A percentile compares a stretch with the other conserved stretches of the same genome.
Conservation (phyloP, 2,113 vertebrate species). For the Leptobrachium ailaonicum region DNA sequence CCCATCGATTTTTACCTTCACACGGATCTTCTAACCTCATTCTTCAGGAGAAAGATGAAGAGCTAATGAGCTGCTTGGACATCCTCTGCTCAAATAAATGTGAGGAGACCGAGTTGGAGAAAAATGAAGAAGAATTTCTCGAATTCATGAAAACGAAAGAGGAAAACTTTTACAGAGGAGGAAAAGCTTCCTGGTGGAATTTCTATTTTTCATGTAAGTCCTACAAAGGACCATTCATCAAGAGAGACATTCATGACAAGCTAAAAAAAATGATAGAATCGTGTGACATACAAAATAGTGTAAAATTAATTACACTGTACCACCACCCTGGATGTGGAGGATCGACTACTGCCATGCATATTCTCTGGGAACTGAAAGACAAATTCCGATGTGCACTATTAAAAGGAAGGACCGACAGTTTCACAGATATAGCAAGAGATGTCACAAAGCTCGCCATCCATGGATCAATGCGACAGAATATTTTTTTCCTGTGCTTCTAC, state of each 20-base stretch:
- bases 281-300: constrained; percentile 57
- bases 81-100: constrained; percentile 82
- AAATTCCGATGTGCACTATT: constrained; percentile 75
- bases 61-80: constrained; percentile 64
- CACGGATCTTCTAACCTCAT: constrained; percentile 60
- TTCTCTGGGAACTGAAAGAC: constrained; percentile 74
- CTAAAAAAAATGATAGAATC: constrained; percentile 58
- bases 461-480: constrained; percentile 53
- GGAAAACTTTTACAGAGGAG: constrained; percentile 77
- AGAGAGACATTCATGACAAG: constrained; percentile 70
- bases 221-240: constrained; percentile 71
- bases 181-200: constrained; percentile 81
- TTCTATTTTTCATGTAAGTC: constrained; percentile 79
- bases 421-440: constrained; percentile 66
- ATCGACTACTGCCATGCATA: constrained; percentile 77
- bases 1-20: constrained; percentile 68
- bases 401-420: constrained; percentile 61
- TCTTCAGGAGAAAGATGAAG: constrained; percentile 72
- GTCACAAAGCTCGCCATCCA: constrained; percentile 67
- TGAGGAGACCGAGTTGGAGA: constrained; percentile 72
- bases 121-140: constrained; percentile 61
- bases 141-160: constrained; percentile 64
- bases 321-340: constrained; percentile 81
- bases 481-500: constrained; percentile 72
- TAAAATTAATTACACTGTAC: constrained; percentile 70